phyloP scores from a whole-genome alignment of 1,140 invertebrate species.

The Hycleus phaleratus region DNA sequence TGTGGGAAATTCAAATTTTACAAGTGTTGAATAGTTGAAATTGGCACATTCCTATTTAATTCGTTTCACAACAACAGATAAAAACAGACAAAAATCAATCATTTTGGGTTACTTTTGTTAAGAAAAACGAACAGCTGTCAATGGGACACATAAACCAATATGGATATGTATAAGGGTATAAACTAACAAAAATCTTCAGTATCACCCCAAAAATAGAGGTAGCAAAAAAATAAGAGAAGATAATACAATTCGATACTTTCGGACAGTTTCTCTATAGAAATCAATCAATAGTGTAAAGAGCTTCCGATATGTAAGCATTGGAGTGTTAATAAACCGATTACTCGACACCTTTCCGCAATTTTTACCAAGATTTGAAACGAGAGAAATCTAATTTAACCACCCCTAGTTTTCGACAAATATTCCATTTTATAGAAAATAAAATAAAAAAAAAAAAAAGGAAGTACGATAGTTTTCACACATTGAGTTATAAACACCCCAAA shows the following conservation, averaged over 20 bases:
- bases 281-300: slow-evolving; percentile 21
- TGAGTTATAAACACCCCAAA: too few species aligned
- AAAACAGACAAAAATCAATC: slow-evolving; percentile 32
- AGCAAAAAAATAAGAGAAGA: too few species aligned
- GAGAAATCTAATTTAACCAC: too few species aligned
- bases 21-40: not conserved
- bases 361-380: not conserved
- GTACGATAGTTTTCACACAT: too few species aligned
- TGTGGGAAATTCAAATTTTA: not conserved
- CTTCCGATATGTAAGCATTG: slow-evolving; percentile 26
- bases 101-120: slow-evolving; percentile 32
- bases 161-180: not conserved
- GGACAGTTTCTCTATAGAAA: slow-evolving; percentile 19
- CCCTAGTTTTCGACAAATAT: too few species aligned
- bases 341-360: slow-evolving; percentile 25
- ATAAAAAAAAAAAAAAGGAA: too few species aligned
- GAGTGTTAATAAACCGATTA: slow-evolving; percentile 31
- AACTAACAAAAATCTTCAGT: not conserved
- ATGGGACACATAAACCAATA: slow-evolving; percentile 7
- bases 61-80: slow-evolving; percentile 10
- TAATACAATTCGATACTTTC: slow-evolving; percentile 5
- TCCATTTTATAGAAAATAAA: too few species aligned
- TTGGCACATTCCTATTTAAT: not conserved
- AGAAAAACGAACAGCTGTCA: slow-evolving; percentile 31
- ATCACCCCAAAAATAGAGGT: not conserved